Evolutionary conservation across 2,797 vertebrate genomes (phyloP).

Genomic region (Zalophus californianus): DNA sequence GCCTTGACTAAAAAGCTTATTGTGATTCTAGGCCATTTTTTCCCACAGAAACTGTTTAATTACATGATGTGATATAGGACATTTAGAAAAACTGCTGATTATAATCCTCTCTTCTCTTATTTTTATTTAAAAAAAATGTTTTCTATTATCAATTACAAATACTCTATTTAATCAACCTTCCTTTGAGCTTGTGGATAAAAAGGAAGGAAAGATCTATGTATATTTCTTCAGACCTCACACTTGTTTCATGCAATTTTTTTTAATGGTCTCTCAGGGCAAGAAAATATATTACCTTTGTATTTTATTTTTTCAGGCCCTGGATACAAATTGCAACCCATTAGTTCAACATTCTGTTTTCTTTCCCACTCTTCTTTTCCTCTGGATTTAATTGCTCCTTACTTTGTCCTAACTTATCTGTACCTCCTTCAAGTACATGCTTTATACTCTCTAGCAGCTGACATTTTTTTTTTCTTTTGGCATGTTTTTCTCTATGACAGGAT

Average conservation of each 20-base stretch:
- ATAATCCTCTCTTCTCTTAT: neutral
- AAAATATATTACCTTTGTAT: neutral
- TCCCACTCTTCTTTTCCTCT: neutral
- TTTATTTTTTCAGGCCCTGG: neutral
- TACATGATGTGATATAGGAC: neutral
- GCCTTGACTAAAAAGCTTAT: neutral
- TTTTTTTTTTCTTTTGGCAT: neutral
- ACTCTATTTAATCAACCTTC: neutral
- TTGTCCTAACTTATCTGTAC: neutral
- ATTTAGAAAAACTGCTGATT: neutral
- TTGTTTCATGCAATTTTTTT: neutral
- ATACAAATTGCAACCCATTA: neutral
- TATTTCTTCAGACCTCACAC: neutral
- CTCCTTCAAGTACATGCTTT: neutral
- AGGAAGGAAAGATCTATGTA: neutral
- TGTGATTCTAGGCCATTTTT: neutral
- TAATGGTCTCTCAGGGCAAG: neutral
- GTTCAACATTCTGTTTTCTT: neutral
- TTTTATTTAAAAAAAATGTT: neutral
- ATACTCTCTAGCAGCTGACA: neutral
- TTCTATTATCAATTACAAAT: neutral
- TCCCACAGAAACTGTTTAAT: neutral
- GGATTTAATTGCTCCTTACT: neutral
- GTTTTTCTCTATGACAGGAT: neutral
- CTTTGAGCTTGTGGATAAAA: neutral